A percentile compares a stretch with the other conserved stretches of the same genome.
Conservation (phyloP, 2,113 vertebrate species). For the Rattus rattus region DNA sequence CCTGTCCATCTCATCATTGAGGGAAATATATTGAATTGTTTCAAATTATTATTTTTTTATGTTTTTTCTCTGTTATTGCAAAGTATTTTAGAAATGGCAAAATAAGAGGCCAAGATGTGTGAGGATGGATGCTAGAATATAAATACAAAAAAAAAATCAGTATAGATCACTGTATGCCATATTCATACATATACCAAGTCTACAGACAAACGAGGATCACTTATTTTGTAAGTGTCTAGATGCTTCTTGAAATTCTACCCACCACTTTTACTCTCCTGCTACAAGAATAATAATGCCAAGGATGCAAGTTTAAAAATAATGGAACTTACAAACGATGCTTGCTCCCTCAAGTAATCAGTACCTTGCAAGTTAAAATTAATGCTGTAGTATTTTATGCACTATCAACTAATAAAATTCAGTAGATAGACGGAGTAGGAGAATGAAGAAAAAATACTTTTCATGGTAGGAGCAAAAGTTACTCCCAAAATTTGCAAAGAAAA, state of each 20-base stretch:
- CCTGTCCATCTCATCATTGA: slow-evolving; percentile 48
- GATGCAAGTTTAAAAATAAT: background rate
- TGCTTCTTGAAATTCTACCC: background rate
- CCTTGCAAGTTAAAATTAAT: background rate
- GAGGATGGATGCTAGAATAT: background rate
- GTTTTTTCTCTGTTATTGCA: slow-evolving; percentile 23
- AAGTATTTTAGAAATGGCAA: slow-evolving; percentile 30
- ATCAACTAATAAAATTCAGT: background rate
- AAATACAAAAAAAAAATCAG: background rate
- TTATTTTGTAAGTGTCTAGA: background rate
- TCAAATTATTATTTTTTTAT: slow-evolving; percentile 46
- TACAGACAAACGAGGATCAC: background rate
- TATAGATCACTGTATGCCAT: background rate
- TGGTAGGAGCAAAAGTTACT: background rate
- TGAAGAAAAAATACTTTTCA: background rate
- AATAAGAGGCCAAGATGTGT: background rate
- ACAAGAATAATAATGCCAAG: background rate
- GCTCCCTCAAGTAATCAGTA: background rate
- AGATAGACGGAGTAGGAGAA: background rate
- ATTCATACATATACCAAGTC: background rate
- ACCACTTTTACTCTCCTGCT: too few species aligned
- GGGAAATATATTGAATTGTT: slow-evolving; percentile 53
- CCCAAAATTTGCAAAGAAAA: background rate
- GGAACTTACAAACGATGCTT: background rate
- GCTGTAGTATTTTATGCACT: background rate